These are phyloP conservation scores for Engystomops pustulosus DNA, from an alignment of 2,113 vertebrate genomes.

Conservation along the genomic window DNA sequence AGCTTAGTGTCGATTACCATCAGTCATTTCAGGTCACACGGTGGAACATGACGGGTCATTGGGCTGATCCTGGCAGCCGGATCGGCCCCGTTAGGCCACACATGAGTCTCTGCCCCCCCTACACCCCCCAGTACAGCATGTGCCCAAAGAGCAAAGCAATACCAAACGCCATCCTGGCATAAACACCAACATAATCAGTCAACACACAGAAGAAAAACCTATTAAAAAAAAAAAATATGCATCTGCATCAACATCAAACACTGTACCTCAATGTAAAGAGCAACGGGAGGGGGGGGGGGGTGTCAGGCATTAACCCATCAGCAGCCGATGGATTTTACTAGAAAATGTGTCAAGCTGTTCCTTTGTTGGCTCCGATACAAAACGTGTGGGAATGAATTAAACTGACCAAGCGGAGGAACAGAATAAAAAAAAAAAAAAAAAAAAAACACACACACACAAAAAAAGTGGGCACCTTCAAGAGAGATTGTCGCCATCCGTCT, in stretches of 20 bases:
- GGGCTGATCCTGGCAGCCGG: background rate
- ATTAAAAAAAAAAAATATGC: background rate
- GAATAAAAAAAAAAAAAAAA: background rate
- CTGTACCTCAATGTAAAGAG: background rate
- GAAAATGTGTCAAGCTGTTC: background rate
- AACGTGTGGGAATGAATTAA: background rate
- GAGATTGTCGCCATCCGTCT: background rate
- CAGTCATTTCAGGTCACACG: slow-evolving; percentile 1
- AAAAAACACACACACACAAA: no score
- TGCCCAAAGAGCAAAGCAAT: background rate
- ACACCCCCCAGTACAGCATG: background rate
- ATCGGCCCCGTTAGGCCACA: background rate
- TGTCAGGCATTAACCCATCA: background rate
- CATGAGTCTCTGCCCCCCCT: background rate
- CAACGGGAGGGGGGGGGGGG: no score
- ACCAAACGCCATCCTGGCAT: background rate
- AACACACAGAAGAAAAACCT: background rate
- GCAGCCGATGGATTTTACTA: background rate
- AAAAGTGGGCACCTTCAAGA: background rate
- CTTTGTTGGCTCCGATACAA: slow-evolving; percentile 4
- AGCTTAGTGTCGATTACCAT: slow-evolving; percentile 9
- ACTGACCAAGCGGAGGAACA: slow-evolving; percentile 35
- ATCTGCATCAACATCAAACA: background rate
- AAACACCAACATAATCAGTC: no score
- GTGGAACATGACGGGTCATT: background rate